Base-by-base conservation (phyloP, 2,113 vertebrate genomes). In the Cervus canadensis region DNA sequence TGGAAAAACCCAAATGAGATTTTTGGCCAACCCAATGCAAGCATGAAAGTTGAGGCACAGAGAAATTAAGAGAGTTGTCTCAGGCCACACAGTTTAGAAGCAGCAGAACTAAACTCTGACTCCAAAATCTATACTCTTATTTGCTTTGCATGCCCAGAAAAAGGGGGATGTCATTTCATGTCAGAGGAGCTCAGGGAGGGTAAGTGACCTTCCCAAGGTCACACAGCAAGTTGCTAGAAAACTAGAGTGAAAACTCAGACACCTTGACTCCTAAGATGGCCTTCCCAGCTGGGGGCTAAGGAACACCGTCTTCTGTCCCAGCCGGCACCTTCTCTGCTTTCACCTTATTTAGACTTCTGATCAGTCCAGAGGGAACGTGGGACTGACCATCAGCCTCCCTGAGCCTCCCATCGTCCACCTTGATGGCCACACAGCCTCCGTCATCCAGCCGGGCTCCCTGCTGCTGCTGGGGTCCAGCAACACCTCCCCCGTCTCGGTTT, bases 371-470 rank as follows among this genome's bases (percentile, higher is more conserved):
- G 71, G 26, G n/a, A 78, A 4, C 2, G 1, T 43, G 23, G 52
- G 26, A 4, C 92, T 96, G 87, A 50, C 74, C 71, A 87, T 97
- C 90, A 92, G 87, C 2, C 13, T 84, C 28, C 60, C 43, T 0
- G 3, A 79, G 10, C 87, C 96, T 50, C 95, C 94, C 60, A 74
- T 15, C 0, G 0, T 97, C 71, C 43, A 2, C 59, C 81, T 92
- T 0, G 79, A 91, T 0, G 30, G 23, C 33, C 4, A 30, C 36
- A 17, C 5, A 14, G 71, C 74, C 52, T 67, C 0, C 0, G 23
- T 92, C 60, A 52, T 30, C 43, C 95, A 97, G 92, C 60, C 4
- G 0, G 92, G 96, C 79, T 89, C 21, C 0, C 56, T 98, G 71
- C 48, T n/a, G 11, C 78, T 97, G 23, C 57, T 21, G 26, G 54